Base-by-base conservation (phyloP, 2,888 invertebrate species). In the Trisateles emortualis region DNA sequence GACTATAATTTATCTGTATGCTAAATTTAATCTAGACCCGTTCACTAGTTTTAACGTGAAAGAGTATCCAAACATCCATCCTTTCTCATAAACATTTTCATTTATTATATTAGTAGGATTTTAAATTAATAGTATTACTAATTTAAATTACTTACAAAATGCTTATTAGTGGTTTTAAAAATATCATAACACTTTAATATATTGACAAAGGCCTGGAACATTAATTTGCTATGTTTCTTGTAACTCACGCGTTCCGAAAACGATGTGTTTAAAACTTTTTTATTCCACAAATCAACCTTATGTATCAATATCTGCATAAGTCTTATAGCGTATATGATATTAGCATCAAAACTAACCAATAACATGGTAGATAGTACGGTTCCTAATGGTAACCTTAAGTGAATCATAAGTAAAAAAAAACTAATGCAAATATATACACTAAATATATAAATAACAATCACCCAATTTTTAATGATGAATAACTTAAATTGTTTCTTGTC, bases 201-300 rank as follows among this genome's bases (percentile, higher is more conserved):
- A 35, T 46, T 22, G 3, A 5, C 9, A 19, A 40, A 52, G 29
- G 33, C 24, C 5, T 35, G 6, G 33, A 57, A 60, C 22, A 65
- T 19, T 42, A 26, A 36, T 6, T 32, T 10, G 6, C 22, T 42
- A 24, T 40, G 6, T 2, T 0, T 6, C 16, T 14, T 5, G n/a
- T 22, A 11, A 1, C 9, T 24, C 8, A 13, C 33, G 11, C 17
- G 29, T 2, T 14, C 8, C 8, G 19, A 6, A 3, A 9, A 35
- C n/a, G 6, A 5, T 1, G 4, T 3, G 3, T 6, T 36, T 10
- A 64, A 22, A 16, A 19, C 35, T 10, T 55, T n/a, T 13, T 14
- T n/a, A 48, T 48, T 63, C 64, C 64, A 64, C 1, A 63, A 1
- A 19, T 1, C 10, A 2, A 59, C 16, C 42, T 59, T 59, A 13